Conservation (phyloP, 2,797 vertebrate genomes). For the Rhinoraja longicauda region DNA sequence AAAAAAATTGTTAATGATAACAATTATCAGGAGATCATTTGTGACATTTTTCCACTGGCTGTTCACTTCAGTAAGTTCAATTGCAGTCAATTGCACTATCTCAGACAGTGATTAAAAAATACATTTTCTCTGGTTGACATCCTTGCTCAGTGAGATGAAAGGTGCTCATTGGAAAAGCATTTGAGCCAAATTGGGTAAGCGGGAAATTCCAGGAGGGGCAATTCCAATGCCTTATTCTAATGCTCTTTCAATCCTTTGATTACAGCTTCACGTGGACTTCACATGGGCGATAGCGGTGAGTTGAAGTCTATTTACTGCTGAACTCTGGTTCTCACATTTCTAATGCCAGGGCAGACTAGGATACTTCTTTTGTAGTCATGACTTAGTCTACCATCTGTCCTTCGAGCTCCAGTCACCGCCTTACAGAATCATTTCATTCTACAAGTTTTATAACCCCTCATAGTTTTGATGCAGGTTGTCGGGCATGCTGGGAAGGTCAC, state of each 20-base stretch:
- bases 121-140: not conserved
- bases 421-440: not conserved
- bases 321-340: not conserved
- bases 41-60: not conserved
- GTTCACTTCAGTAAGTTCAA: not conserved
- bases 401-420: not conserved
- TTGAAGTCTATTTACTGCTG: conserved; percentile 41
- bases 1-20: not conserved
- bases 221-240: not conserved
- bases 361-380: not conserved
- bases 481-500: not conserved
- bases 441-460: not conserved
- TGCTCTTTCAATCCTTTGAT: conserved; percentile 45
- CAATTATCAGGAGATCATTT: not conserved
- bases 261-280: conserved; percentile 75
- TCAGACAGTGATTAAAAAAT: not conserved
- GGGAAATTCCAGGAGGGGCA: not conserved
- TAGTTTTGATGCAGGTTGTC: not conserved
- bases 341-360: not conserved
- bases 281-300: conserved; percentile 82
- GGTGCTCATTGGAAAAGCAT: not conserved
- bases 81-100: not conserved
- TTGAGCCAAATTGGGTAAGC: not conserved
- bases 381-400: not conserved
- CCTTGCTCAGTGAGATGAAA: not conserved